phyloP scores from a whole-genome alignment of 1,140 invertebrate species.

The Propsilocerus akamusi region DNA sequence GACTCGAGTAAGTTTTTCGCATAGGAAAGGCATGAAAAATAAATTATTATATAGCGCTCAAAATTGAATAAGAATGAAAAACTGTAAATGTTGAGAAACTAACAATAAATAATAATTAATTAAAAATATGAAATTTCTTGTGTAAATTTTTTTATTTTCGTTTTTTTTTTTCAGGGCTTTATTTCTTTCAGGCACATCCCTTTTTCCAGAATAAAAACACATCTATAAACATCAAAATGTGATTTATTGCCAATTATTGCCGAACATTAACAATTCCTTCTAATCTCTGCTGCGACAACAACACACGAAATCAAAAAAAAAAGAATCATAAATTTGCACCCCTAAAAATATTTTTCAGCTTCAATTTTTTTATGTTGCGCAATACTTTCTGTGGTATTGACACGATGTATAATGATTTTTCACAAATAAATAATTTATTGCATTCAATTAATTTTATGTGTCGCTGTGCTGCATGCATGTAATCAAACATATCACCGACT shows the following conservation, averaged over 20 bases:
- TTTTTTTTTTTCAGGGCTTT: too few relatives aligned
- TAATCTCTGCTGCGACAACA: not conserved
- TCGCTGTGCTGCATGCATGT: not conserved
- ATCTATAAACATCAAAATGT: not conserved
- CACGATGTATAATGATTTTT: constrained; percentile 1
- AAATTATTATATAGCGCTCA: too few relatives aligned
- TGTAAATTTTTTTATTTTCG: not conserved
- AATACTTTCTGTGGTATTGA: not conserved
- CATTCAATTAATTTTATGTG: constrained; percentile 1
- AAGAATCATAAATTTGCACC: not conserved
- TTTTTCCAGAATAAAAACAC: not conserved
- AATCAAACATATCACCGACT: not conserved
- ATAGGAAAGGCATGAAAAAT: too few relatives aligned
- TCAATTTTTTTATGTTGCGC: not conserved
- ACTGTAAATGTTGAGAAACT: constrained; percentile 1
- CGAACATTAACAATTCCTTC: not conserved
- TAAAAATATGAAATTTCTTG: not conserved
- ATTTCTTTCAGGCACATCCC: too few relatives aligned
- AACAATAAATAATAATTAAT: not conserved
- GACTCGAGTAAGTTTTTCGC: too few relatives aligned
- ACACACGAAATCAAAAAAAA: too few relatives aligned
- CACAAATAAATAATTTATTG: constrained; percentile 3
- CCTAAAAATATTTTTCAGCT: not conserved
- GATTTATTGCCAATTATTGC: constrained; percentile 1
- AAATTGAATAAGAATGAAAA: constrained; percentile 1